Evolutionary conservation across 2,113 vertebrate species (phyloP).

Genomic region (Poecilia latipinna): DNA sequence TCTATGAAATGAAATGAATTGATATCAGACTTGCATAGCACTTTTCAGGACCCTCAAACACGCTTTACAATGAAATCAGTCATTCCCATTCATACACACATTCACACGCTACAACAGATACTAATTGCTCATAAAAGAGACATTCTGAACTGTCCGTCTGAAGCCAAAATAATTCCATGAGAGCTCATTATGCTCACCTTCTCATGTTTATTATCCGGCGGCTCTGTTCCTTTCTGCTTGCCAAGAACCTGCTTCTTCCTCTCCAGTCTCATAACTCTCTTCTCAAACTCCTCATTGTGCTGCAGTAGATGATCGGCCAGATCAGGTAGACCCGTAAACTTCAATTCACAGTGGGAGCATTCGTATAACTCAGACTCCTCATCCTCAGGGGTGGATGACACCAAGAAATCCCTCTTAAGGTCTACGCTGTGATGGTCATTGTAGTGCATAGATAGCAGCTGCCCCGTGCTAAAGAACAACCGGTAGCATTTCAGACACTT

Average conservation of each 20-base stretch:
- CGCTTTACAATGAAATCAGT: no score
- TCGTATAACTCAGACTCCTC: conserved; percentile 85
- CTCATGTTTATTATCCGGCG: conserved; percentile 87
- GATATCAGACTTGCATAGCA: no score
- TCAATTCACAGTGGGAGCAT: conserved; percentile 94
- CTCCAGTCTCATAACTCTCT: conserved; percentile 91
- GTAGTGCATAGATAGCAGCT: conserved; percentile 95
- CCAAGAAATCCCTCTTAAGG: conserved; percentile 92
- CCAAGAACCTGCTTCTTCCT: conserved; percentile 90
- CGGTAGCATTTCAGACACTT: conserved; percentile 95
- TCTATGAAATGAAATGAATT: no score
- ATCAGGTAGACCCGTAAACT: conserved; percentile 86
- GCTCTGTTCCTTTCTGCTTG: conserved; percentile 87
- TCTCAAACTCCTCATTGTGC: conserved; percentile 97
- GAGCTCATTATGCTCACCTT: conserved; percentile 79
- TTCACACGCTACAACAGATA: no score
- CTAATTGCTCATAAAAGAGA: neutral
- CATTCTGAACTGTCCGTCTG: neutral
- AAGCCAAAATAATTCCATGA: neutral
- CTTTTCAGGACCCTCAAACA: no score
- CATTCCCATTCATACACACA: no score
- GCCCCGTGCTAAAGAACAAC: conserved; percentile 89
- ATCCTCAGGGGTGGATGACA: conserved; percentile 80
- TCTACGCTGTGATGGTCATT: conserved; percentile 93
- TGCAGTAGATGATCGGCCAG: conserved; percentile 90